A percentile compares a stretch with the other conserved stretches of the same genome.
Evolutionary conservation across 2,888 invertebrate genomes (phyloP).

Genomic region (Volucella bombylans): DNA sequence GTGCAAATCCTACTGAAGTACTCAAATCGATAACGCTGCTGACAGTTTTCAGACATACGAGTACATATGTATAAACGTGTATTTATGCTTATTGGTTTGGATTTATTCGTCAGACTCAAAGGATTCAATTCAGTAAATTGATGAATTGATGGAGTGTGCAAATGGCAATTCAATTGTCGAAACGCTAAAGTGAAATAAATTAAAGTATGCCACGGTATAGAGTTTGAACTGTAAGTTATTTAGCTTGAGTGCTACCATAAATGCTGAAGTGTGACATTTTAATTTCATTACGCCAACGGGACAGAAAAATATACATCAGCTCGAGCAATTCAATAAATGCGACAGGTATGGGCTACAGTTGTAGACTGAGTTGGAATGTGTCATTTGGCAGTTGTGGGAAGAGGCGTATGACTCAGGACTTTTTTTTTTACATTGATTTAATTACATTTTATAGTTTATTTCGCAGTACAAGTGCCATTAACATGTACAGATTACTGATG

Average conservation of each 20-base stretch:
- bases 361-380: not conserved
- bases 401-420: too few relatives aligned
- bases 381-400: constrained; percentile 3
- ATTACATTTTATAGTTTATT: too few relatives aligned
- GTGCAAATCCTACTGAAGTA: too few relatives aligned
- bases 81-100: not conserved
- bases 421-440: too few relatives aligned
- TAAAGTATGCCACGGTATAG: not conserved
- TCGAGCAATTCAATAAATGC: not conserved
- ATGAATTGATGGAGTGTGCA: constrained; percentile 23
- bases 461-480: too few relatives aligned
- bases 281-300: constrained; percentile 32
- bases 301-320: not conserved
- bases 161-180: constrained; percentile 58
- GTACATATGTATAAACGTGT: not conserved
- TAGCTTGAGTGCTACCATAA: constrained; percentile 57
- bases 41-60: not conserved
- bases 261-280: constrained; percentile 44
- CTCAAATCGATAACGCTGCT: too few relatives aligned
- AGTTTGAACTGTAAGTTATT: constrained; percentile 38
- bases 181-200: constrained; percentile 42
- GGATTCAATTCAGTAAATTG: constrained; percentile 64
- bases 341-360: not conserved
- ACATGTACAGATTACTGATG: too few relatives aligned
- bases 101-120: constrained; percentile 44